A percentile compares a stretch with the other conserved stretches of the same genome.
phyloP scores from a whole-genome alignment of 2,888 invertebrate species.

The Agrotis segetum region DNA sequence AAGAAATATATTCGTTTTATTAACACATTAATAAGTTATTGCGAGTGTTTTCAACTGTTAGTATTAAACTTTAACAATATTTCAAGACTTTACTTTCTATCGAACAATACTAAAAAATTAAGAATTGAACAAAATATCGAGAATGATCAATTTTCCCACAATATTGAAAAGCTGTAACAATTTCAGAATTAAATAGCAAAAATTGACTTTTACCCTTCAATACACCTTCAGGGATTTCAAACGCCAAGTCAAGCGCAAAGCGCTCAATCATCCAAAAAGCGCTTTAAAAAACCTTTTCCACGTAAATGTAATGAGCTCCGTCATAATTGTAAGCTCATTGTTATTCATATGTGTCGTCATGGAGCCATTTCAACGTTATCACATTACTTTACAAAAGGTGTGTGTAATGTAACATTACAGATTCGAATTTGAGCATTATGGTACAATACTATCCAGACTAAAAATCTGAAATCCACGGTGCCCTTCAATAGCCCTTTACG shows the following conservation, averaged over 20 bases:
- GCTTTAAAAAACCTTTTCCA: constrained; percentile 13
- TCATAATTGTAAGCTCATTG: constrained; percentile 54
- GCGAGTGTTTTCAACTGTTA: too few species aligned
- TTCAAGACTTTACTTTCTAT: too few species aligned
- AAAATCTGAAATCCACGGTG: too few species aligned
- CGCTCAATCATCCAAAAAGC: constrained; percentile 11
- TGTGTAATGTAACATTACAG: too few species aligned
- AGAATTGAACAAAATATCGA: too few species aligned
- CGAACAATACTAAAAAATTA: too few species aligned
- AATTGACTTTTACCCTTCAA: background rate
- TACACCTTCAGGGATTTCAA: constrained; percentile 4
- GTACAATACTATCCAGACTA: too few species aligned
- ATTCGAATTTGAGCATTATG: too few species aligned
- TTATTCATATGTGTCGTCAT: constrained; percentile 40
- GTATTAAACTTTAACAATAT: too few species aligned
- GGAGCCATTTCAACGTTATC: constrained; percentile 1
- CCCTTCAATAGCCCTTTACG: too few species aligned
- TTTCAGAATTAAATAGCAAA: constrained; percentile 1
- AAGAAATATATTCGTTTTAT: background rate
- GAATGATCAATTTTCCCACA: too few species aligned
- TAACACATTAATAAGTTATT: background rate
- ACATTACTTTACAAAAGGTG: too few species aligned
- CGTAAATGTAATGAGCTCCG: constrained; percentile 11
- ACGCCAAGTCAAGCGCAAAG: constrained; percentile 5
- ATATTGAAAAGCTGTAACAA: background rate